A percentile compares a stretch with the other conserved stretches of the same genome.
These are phyloP conservation scores for mouse (Mus musculus) DNA, from an alignment of 2,113 vertebrate species.

Conservation along the genomic window DNA sequence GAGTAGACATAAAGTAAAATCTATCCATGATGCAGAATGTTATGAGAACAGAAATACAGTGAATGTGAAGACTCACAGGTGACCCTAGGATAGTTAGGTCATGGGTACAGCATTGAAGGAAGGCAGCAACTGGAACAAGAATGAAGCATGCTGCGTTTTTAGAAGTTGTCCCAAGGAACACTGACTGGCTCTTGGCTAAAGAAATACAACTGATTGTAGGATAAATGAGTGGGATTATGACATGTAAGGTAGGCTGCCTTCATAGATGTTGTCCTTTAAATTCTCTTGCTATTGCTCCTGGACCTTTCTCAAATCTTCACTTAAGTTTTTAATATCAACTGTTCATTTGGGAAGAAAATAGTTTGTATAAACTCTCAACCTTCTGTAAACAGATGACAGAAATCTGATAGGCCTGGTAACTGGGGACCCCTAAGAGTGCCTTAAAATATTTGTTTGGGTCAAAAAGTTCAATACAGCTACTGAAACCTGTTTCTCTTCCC, in stretches of 20 bases:
- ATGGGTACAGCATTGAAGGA: neutral
- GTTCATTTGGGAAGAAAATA: neutral
- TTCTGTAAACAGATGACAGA: neutral
- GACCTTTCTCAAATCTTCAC: neutral
- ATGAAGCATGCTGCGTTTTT: neutral
- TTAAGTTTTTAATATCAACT: neutral
- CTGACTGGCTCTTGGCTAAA: neutral
- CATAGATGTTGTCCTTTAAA: neutral
- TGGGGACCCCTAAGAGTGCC: neutral
- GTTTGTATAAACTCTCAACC: neutral
- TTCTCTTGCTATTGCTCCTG: neutral
- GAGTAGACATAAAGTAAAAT: neutral
- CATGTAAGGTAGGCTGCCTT: neutral
- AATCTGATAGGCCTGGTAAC: neutral
- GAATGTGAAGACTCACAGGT: neutral
- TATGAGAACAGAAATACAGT: neutral
- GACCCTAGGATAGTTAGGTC: neutral
- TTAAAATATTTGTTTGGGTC: neutral
- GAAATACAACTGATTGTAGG: neutral
- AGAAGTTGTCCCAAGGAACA: neutral
- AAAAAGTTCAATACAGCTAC: neutral
- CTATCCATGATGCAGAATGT: neutral
- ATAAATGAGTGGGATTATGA: neutral
- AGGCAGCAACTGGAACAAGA: neutral
- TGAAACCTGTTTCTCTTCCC: neutral